Evolutionary conservation across 2,113 vertebrate genomes (phyloP).

Genomic region (Salvelinus namaycush): DNA sequence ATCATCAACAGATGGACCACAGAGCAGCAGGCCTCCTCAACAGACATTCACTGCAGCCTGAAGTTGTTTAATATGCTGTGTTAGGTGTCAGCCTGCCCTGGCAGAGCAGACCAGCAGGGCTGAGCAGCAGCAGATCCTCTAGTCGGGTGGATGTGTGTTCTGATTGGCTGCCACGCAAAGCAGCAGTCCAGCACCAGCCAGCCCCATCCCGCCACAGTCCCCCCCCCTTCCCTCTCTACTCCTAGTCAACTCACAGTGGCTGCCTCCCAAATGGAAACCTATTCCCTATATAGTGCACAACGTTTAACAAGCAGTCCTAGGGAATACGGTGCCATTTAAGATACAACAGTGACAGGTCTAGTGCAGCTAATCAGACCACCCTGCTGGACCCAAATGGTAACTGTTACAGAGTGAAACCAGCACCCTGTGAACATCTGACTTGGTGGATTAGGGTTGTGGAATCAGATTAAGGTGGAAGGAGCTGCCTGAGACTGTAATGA

Average conservation of each 20-base stretch:
- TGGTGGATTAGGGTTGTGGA: constrained; percentile 70
- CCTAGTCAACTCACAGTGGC: background rate
- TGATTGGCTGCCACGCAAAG: background rate
- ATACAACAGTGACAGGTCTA: background rate
- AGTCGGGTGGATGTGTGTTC: background rate
- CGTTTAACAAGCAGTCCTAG: no score
- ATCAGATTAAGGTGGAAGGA: constrained; percentile 83
- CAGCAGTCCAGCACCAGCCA: background rate
- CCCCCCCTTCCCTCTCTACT: background rate
- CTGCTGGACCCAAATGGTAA: constrained; percentile 71
- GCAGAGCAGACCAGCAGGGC: no score
- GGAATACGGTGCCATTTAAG: no score
- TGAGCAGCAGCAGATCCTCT: no score
- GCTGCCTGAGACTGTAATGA: constrained; percentile 74
- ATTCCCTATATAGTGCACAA: no score
- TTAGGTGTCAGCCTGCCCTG: no score
- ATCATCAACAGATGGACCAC: no score
- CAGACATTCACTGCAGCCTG: no score
- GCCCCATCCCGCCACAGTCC: background rate
- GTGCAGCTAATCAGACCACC: constrained; percentile 69
- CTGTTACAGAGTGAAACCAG: constrained; percentile 82
- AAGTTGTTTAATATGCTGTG: no score
- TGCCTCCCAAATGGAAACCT: no score
- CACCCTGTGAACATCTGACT: constrained; percentile 77
- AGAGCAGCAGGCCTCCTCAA: no score